Evolutionary conservation across 1,140 invertebrate species (phyloP).

Genomic region (Panulirus ornatus): DNA sequence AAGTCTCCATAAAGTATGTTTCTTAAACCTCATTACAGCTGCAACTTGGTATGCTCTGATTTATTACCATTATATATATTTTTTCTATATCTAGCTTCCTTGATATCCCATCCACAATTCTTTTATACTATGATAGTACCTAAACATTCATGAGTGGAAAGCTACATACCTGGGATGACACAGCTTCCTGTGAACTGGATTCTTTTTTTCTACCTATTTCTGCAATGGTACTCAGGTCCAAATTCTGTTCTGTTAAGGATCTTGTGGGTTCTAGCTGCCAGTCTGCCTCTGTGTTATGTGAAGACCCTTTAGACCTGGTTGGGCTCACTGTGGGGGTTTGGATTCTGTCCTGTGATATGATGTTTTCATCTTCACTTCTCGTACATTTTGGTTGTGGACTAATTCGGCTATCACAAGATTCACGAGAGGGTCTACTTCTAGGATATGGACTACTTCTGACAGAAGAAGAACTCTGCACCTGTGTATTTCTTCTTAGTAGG

Average conservation of each 20-base stretch:
- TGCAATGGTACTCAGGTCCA: not conserved
- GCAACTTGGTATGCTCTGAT: too few relatives aligned
- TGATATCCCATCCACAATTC: too few relatives aligned
- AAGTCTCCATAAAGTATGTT: too few relatives aligned
- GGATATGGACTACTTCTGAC: constrained; percentile 22
- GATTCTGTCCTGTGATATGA: not conserved
- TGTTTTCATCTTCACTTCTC: constrained; percentile 4
- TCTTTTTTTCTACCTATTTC: constrained; percentile 7
- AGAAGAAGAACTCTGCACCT: not conserved
- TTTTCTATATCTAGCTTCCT: too few relatives aligned
- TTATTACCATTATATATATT: too few relatives aligned
- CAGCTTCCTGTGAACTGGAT: not conserved
- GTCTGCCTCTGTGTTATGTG: not conserved
- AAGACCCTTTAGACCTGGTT: not conserved
- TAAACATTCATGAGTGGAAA: not conserved
- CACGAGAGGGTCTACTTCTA: not conserved
- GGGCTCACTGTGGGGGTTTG: not conserved
- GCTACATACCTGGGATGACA: constrained; percentile 5
- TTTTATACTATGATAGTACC: too few relatives aligned
- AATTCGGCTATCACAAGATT: not conserved
- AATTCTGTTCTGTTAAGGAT: not conserved
- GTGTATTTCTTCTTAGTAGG: not conserved
- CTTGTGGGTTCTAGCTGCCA: not conserved
- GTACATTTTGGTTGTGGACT: constrained; percentile 12
- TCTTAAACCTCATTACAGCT: too few relatives aligned